Percentiles rank a stretch among this genome's conserved stretches.
Conservation (phyloP, 2,888 invertebrate species). For the Oxyteleia sp. region DNA sequence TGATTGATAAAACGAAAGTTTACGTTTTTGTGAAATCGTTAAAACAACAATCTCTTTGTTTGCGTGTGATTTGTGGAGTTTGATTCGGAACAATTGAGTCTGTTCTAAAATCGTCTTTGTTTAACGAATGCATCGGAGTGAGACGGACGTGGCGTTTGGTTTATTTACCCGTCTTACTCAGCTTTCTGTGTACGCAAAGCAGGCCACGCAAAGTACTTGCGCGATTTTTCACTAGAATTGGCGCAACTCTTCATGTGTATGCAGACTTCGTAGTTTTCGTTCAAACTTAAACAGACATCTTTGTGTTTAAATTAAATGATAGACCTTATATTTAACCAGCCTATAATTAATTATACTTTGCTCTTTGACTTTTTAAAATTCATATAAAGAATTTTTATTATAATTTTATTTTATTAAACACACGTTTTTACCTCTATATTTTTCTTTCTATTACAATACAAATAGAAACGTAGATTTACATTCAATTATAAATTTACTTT, state of each 20-base stretch:
- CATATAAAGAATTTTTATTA: no score
- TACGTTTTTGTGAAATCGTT: not conserved
- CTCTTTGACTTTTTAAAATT: no score
- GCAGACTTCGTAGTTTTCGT: not conserved
- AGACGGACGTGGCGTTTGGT: constrained; percentile 11
- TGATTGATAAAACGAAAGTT: constrained; percentile 10
- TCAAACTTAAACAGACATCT: not conserved
- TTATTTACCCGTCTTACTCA: constrained; percentile 32
- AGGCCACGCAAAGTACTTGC: constrained; percentile 15
- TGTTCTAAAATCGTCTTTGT: constrained; percentile 21
- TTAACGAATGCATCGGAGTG: constrained; percentile 16
- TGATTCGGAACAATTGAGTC: constrained; percentile 25
- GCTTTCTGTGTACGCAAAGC: constrained; percentile 11
- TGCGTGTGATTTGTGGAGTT: constrained; percentile 21
- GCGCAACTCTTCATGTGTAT: constrained; percentile 1
- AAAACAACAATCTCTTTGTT: constrained; percentile 25
- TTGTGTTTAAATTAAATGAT: not conserved
- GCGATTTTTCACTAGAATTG: constrained; percentile 23
- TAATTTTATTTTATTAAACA: no score
- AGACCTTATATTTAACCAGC: no score
- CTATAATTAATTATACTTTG: no score
- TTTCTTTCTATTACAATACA: no score
- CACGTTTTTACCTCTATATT: no score
- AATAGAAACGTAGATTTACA: no score
- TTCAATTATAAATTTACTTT: no score